phyloP scores from a whole-genome alignment of 2,888 invertebrate species.

The Candidula unifasciata region DNA sequence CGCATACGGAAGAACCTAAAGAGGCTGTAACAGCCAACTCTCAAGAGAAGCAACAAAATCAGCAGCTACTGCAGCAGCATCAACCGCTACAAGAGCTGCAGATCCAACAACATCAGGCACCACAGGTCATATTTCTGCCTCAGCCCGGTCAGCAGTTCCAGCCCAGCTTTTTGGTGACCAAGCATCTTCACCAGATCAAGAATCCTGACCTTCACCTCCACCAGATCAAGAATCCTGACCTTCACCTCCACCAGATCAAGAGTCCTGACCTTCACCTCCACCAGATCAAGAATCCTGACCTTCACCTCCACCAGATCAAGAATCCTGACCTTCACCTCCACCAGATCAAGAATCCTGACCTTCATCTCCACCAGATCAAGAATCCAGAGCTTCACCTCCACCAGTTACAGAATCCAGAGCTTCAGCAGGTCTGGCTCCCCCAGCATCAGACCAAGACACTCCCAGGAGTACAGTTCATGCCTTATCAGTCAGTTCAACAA shows the following conservation, averaged over 20 bases:
- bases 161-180: conserved; percentile 1
- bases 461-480: background rate
- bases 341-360: background rate
- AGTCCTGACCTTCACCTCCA: background rate
- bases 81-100: background rate
- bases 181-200: background rate
- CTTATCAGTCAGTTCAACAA: background rate
- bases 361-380: conserved; percentile 5
- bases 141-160: conserved; percentile 1
- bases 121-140: conserved; percentile 24
- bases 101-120: background rate
- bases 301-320: conserved; percentile 5
- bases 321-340: background rate
- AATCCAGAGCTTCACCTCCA: background rate
- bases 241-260: conserved; percentile 5
- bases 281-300: background rate
- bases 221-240: no score
- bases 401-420: background rate
- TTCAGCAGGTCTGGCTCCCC: background rate
- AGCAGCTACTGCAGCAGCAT: background rate
- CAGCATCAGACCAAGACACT: background rate
- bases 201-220: background rate
- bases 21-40: background rate
- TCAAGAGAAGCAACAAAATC: background rate
- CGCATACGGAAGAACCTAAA: background rate